Percentiles rank a stretch among this genome's conserved stretches.
Evolutionary conservation across 2,888 invertebrate genomes (phyloP).

Genomic region (Caenorhabditis sp.): DNA sequence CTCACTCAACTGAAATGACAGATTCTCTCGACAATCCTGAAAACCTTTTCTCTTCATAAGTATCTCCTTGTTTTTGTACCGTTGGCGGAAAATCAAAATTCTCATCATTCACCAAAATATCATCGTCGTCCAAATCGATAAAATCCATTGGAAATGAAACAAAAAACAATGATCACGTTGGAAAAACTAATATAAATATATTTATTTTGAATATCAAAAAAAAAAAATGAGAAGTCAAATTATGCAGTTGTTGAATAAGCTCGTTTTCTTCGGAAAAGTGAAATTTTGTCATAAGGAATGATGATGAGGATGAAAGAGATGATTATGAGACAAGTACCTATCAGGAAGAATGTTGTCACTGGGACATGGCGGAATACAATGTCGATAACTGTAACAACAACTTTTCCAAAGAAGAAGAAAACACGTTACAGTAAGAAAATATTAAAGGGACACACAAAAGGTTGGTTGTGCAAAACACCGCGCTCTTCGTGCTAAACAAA

Average conservation of each 20-base stretch:
- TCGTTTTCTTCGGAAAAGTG: background rate
- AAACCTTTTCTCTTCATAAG: background rate
- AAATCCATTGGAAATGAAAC: background rate
- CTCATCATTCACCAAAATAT: too few species aligned
- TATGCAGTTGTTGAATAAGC: background rate
- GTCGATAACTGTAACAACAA: conserved; percentile 46
- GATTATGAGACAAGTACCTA: conserved; percentile 47
- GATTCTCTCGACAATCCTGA: background rate
- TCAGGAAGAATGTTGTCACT: conserved; percentile 30
- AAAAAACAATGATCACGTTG: background rate
- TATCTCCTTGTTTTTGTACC: background rate
- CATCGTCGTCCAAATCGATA: too few species aligned
- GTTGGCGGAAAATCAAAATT: background rate
- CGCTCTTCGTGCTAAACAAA: too few species aligned
- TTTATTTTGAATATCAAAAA: background rate
- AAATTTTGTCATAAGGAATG: conserved; percentile 31
- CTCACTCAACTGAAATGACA: background rate
- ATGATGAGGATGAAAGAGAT: conserved; percentile 54
- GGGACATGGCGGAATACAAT: conserved; percentile 49
- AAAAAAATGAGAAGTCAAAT: background rate
- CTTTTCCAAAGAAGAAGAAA: background rate
- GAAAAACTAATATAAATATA: too few species aligned
- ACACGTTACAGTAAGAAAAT: too few species aligned
- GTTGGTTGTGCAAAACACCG: too few species aligned
- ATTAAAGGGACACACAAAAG: too few species aligned